Evolutionary conservation across 2,797 vertebrate species (phyloP).

Genomic region (Bufotes viridis): DNA sequence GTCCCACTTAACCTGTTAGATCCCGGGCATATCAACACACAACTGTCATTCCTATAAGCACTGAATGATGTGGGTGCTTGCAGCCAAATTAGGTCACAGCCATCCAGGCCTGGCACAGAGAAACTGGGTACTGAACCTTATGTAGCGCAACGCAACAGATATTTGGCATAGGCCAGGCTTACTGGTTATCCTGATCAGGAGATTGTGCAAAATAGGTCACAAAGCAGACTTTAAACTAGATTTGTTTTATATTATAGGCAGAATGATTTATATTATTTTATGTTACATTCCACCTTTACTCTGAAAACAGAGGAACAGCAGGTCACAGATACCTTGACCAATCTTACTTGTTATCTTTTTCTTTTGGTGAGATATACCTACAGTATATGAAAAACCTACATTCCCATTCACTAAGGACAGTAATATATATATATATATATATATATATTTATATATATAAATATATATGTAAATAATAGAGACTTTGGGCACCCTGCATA

Average conservation of each 20-base stretch:
- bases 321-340: background rate
- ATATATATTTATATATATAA: no score
- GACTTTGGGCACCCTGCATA: no score
- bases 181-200: conserved; percentile 17
- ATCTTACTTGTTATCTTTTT: no score
- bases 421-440: no score
- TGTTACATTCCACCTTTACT: background rate
- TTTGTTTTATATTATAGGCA: background rate
- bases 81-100: background rate
- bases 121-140: background rate
- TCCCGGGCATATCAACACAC: background rate
- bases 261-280: background rate
- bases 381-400: no score
- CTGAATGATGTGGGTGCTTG: background rate
- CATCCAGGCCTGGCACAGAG: conserved; percentile 36
- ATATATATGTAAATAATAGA: no score
- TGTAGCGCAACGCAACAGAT: conserved; percentile 6
- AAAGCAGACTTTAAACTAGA: background rate
- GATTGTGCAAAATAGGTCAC: conserved; percentile 46
- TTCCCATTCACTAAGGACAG: no score
- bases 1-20: conserved; percentile 36
- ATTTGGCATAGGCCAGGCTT: background rate
- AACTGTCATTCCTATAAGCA: background rate
- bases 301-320: background rate
- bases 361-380: no score